Conservation (phyloP, 2,113 vertebrate species). For the Amphilophus citrinellus region DNA sequence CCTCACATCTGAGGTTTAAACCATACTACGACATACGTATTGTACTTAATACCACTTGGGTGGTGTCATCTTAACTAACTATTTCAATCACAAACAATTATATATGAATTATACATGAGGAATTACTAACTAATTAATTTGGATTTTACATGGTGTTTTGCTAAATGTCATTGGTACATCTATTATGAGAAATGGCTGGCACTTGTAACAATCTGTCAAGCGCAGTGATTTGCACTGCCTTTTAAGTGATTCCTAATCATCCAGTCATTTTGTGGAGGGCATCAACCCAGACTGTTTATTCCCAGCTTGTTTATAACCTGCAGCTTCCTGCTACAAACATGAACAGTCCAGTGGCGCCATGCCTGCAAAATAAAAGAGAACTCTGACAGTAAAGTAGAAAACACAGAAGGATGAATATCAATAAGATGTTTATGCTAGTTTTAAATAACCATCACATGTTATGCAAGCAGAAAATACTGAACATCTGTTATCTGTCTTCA, state of each 20-base stretch:
- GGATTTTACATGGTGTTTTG: slow-evolving; percentile 26
- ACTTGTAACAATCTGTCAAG: neutral
- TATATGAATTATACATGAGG: slow-evolving; percentile 18
- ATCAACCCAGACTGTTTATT: neutral
- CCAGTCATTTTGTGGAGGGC: neutral
- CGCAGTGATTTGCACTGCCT: neutral
- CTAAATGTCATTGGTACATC: slow-evolving; percentile 6
- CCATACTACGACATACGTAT: neutral
- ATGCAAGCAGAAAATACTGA: neutral
- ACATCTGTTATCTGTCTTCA: neutral
- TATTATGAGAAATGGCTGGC: slow-evolving; percentile 19
- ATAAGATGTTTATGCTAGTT: neutral
- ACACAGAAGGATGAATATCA: neutral
- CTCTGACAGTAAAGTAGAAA: neutral
- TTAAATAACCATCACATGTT: neutral
- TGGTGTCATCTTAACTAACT: neutral
- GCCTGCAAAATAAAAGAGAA: neutral
- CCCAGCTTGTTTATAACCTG: neutral
- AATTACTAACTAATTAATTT: slow-evolving; percentile 29
- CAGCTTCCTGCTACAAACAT: neutral
- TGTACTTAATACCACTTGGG: neutral
- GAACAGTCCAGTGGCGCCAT: neutral
- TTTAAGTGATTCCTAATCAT: neutral
- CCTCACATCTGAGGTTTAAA: neutral
- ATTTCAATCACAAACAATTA: slow-evolving; percentile 7